Evolutionary conservation across 2,888 invertebrate genomes (phyloP), one percentile per base, ranked within the genome.

Genomic region (Hedya salicella): DNA sequence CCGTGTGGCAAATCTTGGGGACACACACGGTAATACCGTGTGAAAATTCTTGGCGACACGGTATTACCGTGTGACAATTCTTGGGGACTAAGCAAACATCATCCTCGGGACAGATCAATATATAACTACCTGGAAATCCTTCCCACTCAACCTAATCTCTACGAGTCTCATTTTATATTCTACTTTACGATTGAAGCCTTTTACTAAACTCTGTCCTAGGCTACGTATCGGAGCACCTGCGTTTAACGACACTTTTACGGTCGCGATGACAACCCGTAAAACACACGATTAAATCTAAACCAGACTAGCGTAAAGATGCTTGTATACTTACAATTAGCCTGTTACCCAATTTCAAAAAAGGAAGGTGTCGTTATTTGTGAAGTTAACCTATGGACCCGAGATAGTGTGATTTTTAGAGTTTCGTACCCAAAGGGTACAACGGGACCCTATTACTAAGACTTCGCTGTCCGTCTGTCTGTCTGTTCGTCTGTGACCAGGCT

Each of bases 191-290:
- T 49, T 49, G 49, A 6, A 25, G 25, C 14, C 3, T 30, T 46
- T 44, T 57, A 30, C 5, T 32, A 30, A 46, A 25, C 39, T 32
- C 57, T 17, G 16, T 32, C 16, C 21, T 17, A 30, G 57, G 13
- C 11, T 32, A 3, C 48, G 14, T 50, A 49, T 39, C 16, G 17
- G 16, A 21, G n/a, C 30, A 50, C 56, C 30, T 49, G 63, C 49
- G 17, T 50, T 68, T 69, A 54, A 68, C 62, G 62, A n/a, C 39
- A 44, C 56, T 30, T 69, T 65, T 65, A 68, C 32, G 57, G 30
- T 32, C 39, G 32, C 59, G 68, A 65, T 68, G 59, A 68, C 62
- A 63, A 65, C 50, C 44, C 46, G 25, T 69, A 59, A 65, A 11
- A 69, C 32, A 16, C 36, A 32, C 36, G 21, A 52, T 46, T 56